Conservation (phyloP, 2,888 invertebrate genomes). For the Agriopis aurantiaria region DNA sequence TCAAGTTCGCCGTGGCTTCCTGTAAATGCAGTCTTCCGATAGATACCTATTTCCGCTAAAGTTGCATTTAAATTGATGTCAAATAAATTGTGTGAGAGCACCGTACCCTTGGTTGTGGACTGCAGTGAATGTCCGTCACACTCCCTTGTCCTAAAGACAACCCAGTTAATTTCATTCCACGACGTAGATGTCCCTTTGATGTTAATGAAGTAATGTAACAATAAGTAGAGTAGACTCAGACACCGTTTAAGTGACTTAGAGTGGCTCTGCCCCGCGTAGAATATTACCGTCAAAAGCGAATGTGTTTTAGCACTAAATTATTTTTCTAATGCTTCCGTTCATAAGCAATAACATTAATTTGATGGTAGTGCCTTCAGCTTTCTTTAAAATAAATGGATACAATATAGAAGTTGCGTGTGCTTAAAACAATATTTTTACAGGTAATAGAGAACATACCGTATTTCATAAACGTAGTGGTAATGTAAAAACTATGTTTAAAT, state of each 20-base stretch:
- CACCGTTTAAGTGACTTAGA: slow-evolving; percentile 64
- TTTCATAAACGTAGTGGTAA: slow-evolving; percentile 80
- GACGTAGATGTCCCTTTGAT: slow-evolving; percentile 66
- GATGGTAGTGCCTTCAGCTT: slow-evolving; percentile 86
- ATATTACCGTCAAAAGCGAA: slow-evolving; percentile 71
- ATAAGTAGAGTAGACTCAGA: slow-evolving; percentile 50
- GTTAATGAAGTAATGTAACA: slow-evolving; percentile 56
- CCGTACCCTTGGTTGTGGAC: slow-evolving; percentile 45
- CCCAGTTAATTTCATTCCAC: slow-evolving; percentile 65
- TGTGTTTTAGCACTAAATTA: slow-evolving; percentile 77
- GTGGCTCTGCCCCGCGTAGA: slow-evolving; percentile 66
- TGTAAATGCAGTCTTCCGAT: slow-evolving; percentile 85
- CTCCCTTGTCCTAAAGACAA: slow-evolving; percentile 47
- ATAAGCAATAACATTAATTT: slow-evolving; percentile 82
- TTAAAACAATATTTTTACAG: slow-evolving; percentile 84
- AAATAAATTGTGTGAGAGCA: slow-evolving; percentile 54
- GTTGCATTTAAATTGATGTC: slow-evolving; percentile 81
- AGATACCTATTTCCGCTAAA: slow-evolving; percentile 77
- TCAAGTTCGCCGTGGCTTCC: slow-evolving; percentile 83
- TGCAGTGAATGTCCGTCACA: slow-evolving; percentile 37
- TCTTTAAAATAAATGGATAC: slow-evolving; percentile 69
- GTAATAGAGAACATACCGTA: slow-evolving; percentile 82
- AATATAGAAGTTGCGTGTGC: slow-evolving; percentile 80
- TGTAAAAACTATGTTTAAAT: slow-evolving; percentile 74
- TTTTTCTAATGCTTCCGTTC: slow-evolving; percentile 83